These are phyloP conservation scores for Drosophila flavopinicola DNA, from an alignment of 2,888 invertebrate genomes.

Conservation along the genomic window DNA sequence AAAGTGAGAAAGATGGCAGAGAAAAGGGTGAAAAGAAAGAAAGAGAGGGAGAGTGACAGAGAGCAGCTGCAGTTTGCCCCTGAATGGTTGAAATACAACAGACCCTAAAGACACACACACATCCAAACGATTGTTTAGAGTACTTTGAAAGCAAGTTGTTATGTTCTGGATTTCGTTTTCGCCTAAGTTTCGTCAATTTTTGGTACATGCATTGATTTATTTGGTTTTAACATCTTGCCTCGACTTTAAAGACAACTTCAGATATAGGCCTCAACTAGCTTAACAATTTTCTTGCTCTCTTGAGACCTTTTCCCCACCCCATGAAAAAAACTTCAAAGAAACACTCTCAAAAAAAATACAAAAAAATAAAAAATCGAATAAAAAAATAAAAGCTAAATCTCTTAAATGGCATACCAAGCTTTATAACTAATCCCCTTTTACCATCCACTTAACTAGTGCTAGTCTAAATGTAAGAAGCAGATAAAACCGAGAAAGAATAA, in stretches of 20 bases:
- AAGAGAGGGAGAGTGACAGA: background rate
- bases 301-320: constrained; percentile 35
- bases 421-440: constrained; percentile 67
- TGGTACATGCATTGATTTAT: background rate
- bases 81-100: background rate
- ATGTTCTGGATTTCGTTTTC: constrained; percentile 19
- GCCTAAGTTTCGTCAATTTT: background rate
- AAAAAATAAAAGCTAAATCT: constrained; percentile 49
- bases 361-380: constrained; percentile 25
- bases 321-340: constrained; percentile 15
- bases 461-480: constrained; percentile 51
- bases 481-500: no score
- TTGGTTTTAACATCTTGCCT: no score
- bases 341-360: constrained; percentile 22
- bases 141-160: background rate
- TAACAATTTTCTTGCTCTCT: constrained; percentile 53
- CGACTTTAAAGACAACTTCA: constrained; percentile 15
- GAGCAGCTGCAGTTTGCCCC: constrained; percentile 13
- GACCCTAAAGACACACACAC: constrained; percentile 7
- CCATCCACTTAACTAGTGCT: constrained; percentile 68
- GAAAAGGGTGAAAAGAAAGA: background rate
- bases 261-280: constrained; percentile 48
- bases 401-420: constrained; percentile 59
- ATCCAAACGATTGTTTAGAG: constrained; percentile 3
- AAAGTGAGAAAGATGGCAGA: constrained; percentile 1